A percentile compares a stretch with the other conserved stretches of the same genome.
These are phyloP conservation scores for Colletes gigas DNA, from an alignment of 1,140 invertebrate genomes.

Conservation along the genomic window DNA sequence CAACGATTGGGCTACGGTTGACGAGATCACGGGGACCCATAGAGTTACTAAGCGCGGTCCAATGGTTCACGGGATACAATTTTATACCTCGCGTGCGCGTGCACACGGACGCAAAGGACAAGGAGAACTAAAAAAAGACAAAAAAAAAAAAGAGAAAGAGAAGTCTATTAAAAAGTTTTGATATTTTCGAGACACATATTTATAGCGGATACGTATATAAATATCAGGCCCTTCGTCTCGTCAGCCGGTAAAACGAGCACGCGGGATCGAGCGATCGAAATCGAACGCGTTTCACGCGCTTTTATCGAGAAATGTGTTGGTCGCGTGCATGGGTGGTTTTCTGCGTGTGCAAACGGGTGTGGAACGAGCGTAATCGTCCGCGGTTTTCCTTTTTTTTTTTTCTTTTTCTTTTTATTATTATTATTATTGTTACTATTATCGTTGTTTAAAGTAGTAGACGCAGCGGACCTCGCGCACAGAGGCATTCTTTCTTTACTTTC, in stretches of 20 bases:
- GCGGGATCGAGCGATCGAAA: background rate
- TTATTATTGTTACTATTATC: background rate
- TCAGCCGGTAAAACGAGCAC: constrained; percentile 24
- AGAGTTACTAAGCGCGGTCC: constrained; percentile 73
- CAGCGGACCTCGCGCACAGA: background rate
- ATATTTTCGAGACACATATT: constrained; percentile 75
- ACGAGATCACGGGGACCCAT: constrained; percentile 49
- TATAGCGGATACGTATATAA: constrained; percentile 68
- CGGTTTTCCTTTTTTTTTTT: background rate
- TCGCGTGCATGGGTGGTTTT: background rate
- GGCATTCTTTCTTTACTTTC: constrained; percentile 23
- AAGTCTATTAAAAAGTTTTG: constrained; percentile 65
- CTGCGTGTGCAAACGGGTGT: too few relatives aligned
- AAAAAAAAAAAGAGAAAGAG: constrained; percentile 51
- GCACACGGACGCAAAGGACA: constrained; percentile 48
- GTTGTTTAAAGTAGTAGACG: background rate
- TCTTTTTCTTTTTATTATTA: background rate
- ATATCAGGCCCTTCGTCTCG: constrained; percentile 63
- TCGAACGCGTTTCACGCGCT: constrained; percentile 11
- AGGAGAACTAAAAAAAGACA: constrained; percentile 49
- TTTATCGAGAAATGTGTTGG: constrained; percentile 39
- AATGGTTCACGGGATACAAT: constrained; percentile 79
- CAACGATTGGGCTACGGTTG: constrained; percentile 28
- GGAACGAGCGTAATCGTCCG: background rate
- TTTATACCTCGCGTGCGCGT: constrained; percentile 71